Base-by-base conservation (phyloP, 2,888 invertebrate genomes). In the Hyalella azteca region DNA sequence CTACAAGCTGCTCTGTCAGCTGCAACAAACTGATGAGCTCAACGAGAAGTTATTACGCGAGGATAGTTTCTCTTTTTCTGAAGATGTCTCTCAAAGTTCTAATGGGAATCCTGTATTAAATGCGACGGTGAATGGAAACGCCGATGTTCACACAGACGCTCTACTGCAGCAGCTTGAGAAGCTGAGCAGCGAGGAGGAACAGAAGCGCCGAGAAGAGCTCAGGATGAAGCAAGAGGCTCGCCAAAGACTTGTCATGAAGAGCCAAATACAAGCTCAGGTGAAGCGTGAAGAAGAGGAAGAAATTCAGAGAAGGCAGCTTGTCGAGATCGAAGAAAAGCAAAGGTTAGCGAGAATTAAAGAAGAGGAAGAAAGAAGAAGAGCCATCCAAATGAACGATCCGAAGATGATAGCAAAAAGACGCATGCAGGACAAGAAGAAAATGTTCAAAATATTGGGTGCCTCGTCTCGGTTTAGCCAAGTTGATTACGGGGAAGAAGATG, bases 401-500 rank as follows among this genome's bases (percentile, higher is more conserved):
- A 66, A 60, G 32, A 22, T 49, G n/a, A n/a, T 81, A 4, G 45
- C 32, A n/a, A 59, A 39, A 26, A 5, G 26, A 79, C 78, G 54
- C 49, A 76, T 54, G 49, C 76, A n/a, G 41, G 40, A 41, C 36
- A 75, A 75, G 75, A 75, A 45, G 40, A 75, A 75, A 45, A 75
- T 45, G 75, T 73, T 73, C 50, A 73, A 73, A 73, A 45, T 73
- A 19, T 22, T 73, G 13, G 40, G 45, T 40, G 73, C 73, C 9
- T 66, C 60, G 11, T 73, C 54, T 5, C 77, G 75, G 26, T 29
- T 73, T 22, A 59, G 48, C 9, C 80, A 80, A 13, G 77, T 78
- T 22, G 83, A 83, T n/a, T n/a, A 79, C 4, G 83, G 77, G 3
- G 83, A 83, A 3, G 83, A 83, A 15, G 83, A 83, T 15, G 83